These are phyloP conservation scores for Apis dorsata DNA, from an alignment of 1,140 invertebrate species.

Conservation along the genomic window DNA sequence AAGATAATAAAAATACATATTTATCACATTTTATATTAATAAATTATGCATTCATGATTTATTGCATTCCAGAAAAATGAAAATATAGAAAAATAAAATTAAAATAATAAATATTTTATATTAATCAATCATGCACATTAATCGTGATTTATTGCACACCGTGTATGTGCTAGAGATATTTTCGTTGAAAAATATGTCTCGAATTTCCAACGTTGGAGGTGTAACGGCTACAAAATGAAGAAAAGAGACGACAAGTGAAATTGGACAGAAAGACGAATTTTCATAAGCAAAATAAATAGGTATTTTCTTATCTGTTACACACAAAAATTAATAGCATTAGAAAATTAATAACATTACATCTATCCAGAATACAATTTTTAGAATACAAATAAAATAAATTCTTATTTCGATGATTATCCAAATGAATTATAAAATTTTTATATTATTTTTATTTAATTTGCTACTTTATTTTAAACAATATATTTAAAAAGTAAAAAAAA, in stretches of 20 bases:
- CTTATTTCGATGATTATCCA: too few species aligned
- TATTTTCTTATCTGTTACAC: not conserved
- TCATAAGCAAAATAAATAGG: not conserved
- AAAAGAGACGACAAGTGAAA: not conserved
- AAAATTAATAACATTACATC: not conserved
- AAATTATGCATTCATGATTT: too few species aligned
- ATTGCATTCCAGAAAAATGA: too few species aligned
- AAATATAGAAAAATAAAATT: not conserved
- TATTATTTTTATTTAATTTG: too few species aligned
- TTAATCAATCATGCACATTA: not conserved
- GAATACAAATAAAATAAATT: too few species aligned
- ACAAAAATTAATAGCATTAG: not conserved
- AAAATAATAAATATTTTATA: not conserved
- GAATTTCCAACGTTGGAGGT: constrained; percentile 11
- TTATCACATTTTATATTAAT: too few species aligned
- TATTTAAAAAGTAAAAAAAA: too few species aligned
- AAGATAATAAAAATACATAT: too few species aligned
- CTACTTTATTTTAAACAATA: too few species aligned
- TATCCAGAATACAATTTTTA: too few species aligned
- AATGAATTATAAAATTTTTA: too few species aligned
- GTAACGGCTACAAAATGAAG: not conserved
- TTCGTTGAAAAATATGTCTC: not conserved
- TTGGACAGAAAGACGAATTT: not conserved
- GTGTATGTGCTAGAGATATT: not conserved
- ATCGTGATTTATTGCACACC: not conserved